phyloP scores from a whole-genome alignment of 2,888 invertebrate species.

The Leucophora obtusa region DNA sequence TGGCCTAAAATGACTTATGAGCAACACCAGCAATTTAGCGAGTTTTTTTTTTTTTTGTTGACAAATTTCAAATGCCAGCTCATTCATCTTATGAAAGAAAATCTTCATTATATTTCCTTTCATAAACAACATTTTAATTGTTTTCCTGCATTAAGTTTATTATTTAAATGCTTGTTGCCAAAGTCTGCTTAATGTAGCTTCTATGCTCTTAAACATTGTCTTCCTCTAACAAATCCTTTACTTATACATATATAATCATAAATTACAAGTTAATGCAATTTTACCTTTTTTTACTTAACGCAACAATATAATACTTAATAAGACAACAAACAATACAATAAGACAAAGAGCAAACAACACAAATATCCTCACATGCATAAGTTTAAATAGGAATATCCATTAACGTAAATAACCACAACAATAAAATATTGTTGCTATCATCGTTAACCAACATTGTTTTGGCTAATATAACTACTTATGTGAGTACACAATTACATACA shows the following conservation, averaged over 20 bases:
- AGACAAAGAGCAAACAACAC: background rate
- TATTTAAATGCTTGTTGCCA: conserved; percentile 14
- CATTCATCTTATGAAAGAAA: too few relatives aligned
- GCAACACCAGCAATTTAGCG: too few relatives aligned
- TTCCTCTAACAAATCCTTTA: background rate
- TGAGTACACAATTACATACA: background rate
- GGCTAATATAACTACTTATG: conserved; percentile 49
- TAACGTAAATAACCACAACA: conserved; percentile 47
- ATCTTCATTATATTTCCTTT: too few relatives aligned
- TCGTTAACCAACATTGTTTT: conserved; percentile 37
- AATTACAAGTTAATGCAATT: conserved; percentile 37
- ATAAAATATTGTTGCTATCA: conserved; percentile 40
- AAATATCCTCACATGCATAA: conserved; percentile 12
- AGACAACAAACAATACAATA: background rate
- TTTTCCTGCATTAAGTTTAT: conserved; percentile 4
- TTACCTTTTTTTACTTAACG: conserved; percentile 33
- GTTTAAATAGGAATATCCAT: conserved; percentile 39
- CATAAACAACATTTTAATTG: background rate
- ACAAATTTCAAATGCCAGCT: too few relatives aligned
- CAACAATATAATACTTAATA: background rate
- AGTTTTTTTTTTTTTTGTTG: too few relatives aligned
- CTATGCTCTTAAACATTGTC: background rate
- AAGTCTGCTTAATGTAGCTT: conserved; percentile 16
- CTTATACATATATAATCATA: conserved; percentile 15
- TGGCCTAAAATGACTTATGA: too few relatives aligned